Base-by-base conservation (phyloP, 2,113 vertebrate species). In the Melanerpes aurifrons region DNA sequence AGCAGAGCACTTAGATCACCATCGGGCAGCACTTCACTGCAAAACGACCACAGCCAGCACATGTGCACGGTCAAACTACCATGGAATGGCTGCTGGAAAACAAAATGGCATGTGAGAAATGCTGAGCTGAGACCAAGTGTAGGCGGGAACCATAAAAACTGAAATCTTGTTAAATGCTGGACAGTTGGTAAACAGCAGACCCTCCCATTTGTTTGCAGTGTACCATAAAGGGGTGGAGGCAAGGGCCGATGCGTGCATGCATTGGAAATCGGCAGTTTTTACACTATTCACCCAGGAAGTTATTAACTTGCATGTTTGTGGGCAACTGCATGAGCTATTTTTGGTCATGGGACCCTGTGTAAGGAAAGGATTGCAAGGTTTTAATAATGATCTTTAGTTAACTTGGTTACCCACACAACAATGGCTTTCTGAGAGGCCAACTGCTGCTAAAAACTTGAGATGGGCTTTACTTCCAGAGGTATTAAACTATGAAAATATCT, bases 321-420 rank as follows among this genome's bases (percentile, higher is more conserved):
- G 95, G 87, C 87, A 97, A 96, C 94, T 94, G 92, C 84, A 88
- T 71, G 12, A 94, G 91, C 96, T 96, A 94, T 96, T 97, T 97
- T 97, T 94, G 95, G 96, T 90, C 93, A 94, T 90, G 86, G 71
- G 96, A 96, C 93, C 92, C 93, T 88, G 90, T 64, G 92, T 70
- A 96, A 96, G 94, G 94, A 95, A 97, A 96, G 94, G 96, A 96
- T 95, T 94, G 94, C 50, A n/a, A 95, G 89, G 95, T 94, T 96
- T 96, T 96, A 95, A 96, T 96, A 96, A 97, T 69, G 92, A 87
- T 94, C 89, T 87, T 81, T 53, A 86, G 93, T 94, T 93, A 97
- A 88, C 95, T 82, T 94, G 94, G 93, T 94, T 95, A 95, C 96
- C 94, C 94, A 69, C 95, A 95, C 72, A 94, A 95, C 95, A 96